Conservation (phyloP, 1,140 invertebrate species). For the Anagrus nilaparvatae region DNA sequence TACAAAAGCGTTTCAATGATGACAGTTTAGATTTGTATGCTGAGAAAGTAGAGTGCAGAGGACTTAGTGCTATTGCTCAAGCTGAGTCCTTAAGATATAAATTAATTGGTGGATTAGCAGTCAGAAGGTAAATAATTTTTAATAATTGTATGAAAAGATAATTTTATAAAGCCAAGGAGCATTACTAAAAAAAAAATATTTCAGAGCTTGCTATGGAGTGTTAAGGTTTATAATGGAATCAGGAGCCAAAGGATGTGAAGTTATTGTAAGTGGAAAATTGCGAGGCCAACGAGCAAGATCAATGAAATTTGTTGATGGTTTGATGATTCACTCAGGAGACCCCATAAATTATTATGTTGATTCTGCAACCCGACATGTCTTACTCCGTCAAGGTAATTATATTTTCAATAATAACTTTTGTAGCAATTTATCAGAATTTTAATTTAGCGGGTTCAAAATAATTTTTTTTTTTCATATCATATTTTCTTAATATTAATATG, state of each 20-base stretch:
- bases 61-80: slow-evolving; percentile 97
- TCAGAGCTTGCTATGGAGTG: slow-evolving; percentile 96
- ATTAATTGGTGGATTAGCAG: slow-evolving; percentile 88
- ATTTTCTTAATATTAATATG: background rate
- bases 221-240: slow-evolving; percentile 99
- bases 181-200: too few species aligned
- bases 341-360: slow-evolving; percentile 98
- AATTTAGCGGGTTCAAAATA: background rate
- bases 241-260: slow-evolving; percentile 92
- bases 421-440: background rate
- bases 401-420: too few species aligned
- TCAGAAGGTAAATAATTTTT: slow-evolving; percentile 55
- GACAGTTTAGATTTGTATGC: slow-evolving; percentile 92
- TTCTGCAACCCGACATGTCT: slow-evolving; percentile 92
- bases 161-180: too few species aligned
- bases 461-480: background rate
- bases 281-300: slow-evolving; percentile 98
- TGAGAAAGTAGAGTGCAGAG: slow-evolving; percentile 95
- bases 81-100: slow-evolving; percentile 98
- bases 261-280: slow-evolving; percentile 97
- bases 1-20: slow-evolving; percentile 95
- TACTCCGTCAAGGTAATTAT: slow-evolving; percentile 84
- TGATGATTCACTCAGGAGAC: slow-evolving; percentile 99
- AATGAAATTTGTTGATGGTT: slow-evolving; percentile 99
- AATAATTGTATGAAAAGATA: slow-evolving; percentile 3